Base-by-base conservation (phyloP, 2,888 invertebrate genomes). In the Drosophila histrio region DNA sequence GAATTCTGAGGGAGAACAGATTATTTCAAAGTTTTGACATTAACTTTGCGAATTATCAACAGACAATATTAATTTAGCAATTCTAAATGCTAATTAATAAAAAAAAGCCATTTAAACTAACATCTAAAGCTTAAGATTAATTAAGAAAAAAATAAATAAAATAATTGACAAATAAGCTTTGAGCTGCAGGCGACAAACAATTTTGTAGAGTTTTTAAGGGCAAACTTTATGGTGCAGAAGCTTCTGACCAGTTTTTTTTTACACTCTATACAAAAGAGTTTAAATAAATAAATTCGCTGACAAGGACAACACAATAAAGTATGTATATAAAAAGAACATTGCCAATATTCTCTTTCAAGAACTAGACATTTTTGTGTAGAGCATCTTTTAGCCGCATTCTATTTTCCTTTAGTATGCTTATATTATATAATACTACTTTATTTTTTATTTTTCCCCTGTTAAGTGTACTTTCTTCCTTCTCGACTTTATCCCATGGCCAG, bases 121-220 rank as follows among this genome's bases (percentile, higher is more conserved):
- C 41, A 74, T 38, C 28, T 57, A 5, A 34, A 49, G 22, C 46
- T 74, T 30, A 17, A 52, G 47, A 52, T 52, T 61, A 57, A 73
- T 61, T 67, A 43, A 44, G 28, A 67, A 69, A 58, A 72, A 43
- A 39, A 44, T 34, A 50, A 41, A 52, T 24, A 21, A 39, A 26
- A 30, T 19, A 13, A 28, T 21, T 53, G 32, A 36, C 26, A 43
- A 24, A 58, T 53, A 61, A 39, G 54, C 49, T 49, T 47, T 34
- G 15, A 60, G 36, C 46, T 28, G 28, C 53, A 63, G 41, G 21
- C 19, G 30, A 47, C 61, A 44, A 54, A 61, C 30, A 49, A 58
- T 62, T 62, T 43, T 26, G 19, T 39, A 17, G 26, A 57, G 44
- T 41, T 49, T 52, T 39, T 15, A 13, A 26, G 53, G 17, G 11